Evolutionary conservation across 2,113 vertebrate species (phyloP).

Genomic region (Uria lomvia): DNA sequence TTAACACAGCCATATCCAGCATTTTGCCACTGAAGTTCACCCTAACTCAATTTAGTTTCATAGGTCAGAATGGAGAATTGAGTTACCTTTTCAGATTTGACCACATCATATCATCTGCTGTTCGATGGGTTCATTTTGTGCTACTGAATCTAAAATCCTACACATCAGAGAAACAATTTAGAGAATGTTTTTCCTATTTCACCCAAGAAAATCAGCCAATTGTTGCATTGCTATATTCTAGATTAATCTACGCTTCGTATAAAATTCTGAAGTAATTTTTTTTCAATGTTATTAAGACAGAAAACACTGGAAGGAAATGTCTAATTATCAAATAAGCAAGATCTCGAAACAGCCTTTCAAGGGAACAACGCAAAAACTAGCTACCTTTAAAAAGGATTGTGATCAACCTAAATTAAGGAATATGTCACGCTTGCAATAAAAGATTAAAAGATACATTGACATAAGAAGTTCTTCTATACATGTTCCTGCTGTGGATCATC

Average conservation of each 20-base stretch:
- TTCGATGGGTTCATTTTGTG: not conserved
- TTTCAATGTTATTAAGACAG: not conserved
- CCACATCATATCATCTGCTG: not conserved
- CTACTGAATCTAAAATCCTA: not conserved
- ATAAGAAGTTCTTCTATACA: not conserved
- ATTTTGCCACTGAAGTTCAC: not conserved
- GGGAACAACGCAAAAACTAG: not conserved
- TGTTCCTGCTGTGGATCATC: not conserved
- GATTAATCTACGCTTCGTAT: not conserved
- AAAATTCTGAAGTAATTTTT: not conserved
- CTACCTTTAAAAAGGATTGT: not conserved
- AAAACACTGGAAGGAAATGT: not conserved
- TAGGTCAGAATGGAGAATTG: not conserved
- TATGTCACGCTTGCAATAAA: not conserved
- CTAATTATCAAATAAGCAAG: not conserved
- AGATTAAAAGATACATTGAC: not conserved
- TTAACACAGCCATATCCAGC: not conserved
- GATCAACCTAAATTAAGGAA: not conserved
- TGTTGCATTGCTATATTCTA: not conserved
- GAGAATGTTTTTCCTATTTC: not conserved
- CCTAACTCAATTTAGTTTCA: not conserved
- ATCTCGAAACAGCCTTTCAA: not conserved
- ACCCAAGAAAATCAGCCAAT: not conserved
- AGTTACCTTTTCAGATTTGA: not conserved
- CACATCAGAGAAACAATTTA: not conserved